These are phyloP conservation scores for Echinops telfairi DNA, from an alignment of 2,113 vertebrate species.

Conservation along the genomic window DNA sequence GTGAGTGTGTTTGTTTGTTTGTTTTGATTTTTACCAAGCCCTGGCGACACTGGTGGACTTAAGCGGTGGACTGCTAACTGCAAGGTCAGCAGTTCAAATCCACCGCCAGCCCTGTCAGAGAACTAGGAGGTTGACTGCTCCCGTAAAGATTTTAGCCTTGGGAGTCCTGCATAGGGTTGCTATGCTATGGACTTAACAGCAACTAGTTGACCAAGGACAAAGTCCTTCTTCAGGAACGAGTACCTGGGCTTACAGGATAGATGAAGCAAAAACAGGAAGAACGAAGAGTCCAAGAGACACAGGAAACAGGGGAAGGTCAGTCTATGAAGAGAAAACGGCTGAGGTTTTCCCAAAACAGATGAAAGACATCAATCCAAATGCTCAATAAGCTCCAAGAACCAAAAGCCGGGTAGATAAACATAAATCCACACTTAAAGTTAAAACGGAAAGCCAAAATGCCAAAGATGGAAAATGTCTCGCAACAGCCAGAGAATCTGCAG, in stretches of 20 bases:
- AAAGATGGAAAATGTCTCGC: constrained; percentile 7
- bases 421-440: not conserved
- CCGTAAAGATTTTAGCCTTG: no score
- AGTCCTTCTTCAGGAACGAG: no score
- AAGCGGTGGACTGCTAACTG: no score
- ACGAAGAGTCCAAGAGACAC: not conserved
- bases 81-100: no score
- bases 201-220: no score
- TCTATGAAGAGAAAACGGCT: not conserved
- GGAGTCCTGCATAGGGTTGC: no score
- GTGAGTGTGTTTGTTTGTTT: no score
- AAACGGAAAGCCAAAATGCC: constrained; percentile 39
- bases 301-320: not conserved
- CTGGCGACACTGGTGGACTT: no score
- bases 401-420: not conserved
- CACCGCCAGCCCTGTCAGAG: no score
- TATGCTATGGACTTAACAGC: no score
- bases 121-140: no score
- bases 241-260: not conserved
- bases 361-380: not conserved
- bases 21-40: no score
- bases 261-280: not conserved
- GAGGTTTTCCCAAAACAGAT: not conserved
- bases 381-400: not conserved
- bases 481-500: not conserved